phyloP scores from a whole-genome alignment of 2,113 vertebrate genomes.

The Corydoras maculifer region DNA sequence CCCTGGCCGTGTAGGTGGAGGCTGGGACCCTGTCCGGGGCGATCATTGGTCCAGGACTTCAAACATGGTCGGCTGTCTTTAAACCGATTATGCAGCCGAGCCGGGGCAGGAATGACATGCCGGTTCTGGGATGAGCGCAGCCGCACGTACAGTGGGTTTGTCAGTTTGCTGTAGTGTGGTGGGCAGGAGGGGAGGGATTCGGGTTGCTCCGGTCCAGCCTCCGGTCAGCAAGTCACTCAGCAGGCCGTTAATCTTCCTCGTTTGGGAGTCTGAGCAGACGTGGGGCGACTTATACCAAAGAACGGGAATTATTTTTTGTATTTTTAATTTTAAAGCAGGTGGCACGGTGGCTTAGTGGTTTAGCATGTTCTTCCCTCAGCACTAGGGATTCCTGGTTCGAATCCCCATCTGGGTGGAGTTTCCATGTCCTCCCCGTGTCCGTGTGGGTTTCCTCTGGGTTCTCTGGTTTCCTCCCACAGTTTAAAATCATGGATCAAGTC shows the following conservation, averaged over 20 bases:
- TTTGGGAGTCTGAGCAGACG: slow-evolving; percentile 9
- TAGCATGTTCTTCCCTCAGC: too few relatives aligned
- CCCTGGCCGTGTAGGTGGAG: slow-evolving; percentile 5
- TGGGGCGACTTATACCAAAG: slow-evolving; percentile 6
- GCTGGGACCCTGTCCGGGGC: slow-evolving; percentile 12
- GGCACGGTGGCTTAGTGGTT: too few relatives aligned
- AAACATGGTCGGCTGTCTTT: slow-evolving; percentile 10
- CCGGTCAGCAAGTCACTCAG: slow-evolving; percentile 34
- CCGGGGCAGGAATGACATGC: slow-evolving; percentile 30
- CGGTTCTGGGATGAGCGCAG: slow-evolving; percentile 5
- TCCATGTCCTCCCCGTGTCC: too few relatives aligned
- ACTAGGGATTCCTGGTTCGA: too few relatives aligned
- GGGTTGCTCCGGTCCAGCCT: slow-evolving; percentile 29
- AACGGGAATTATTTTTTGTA: too few relatives aligned
- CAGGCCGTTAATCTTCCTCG: slow-evolving; percentile 38
- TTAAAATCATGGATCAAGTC: too few relatives aligned
- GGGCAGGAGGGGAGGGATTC: slow-evolving; percentile 19
- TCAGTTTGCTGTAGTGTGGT: slow-evolving; percentile 30
- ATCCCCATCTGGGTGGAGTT: too few relatives aligned
- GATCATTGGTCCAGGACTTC: slow-evolving; percentile 7
- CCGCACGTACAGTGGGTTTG: not conserved
- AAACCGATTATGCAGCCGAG: slow-evolving; percentile 25
- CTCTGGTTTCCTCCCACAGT: too few relatives aligned
- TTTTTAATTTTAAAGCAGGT: too few relatives aligned
- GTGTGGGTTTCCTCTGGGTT: too few relatives aligned